Percentiles rank a stretch among this genome's conserved stretches.
phyloP scores from a whole-genome alignment of 2,797 vertebrate species.

The Melanotaenia pygmaea region DNA sequence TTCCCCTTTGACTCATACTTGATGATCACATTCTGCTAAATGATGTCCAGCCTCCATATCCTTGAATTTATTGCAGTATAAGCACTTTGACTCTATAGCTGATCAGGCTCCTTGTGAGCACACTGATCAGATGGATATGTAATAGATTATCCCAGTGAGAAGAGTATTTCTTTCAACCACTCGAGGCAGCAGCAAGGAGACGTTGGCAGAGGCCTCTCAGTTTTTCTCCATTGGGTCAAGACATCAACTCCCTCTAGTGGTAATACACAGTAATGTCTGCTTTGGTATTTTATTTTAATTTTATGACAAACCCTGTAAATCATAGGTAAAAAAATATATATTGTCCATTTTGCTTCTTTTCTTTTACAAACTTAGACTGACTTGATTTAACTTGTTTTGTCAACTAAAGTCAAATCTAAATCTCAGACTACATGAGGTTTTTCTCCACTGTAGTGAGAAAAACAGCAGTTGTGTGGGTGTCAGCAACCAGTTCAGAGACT shows the following conservation, averaged over 20 bases:
- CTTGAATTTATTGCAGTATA: background rate
- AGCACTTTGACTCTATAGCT: background rate
- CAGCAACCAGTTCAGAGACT: background rate
- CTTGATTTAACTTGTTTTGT: background rate
- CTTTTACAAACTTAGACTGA: background rate
- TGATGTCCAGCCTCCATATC: background rate
- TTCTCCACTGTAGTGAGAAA: background rate
- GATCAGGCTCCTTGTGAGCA: background rate
- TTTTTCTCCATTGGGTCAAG: constrained; percentile 36
- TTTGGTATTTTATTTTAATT: background rate
- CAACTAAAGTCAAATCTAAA: background rate
- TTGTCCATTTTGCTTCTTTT: background rate
- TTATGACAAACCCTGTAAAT: background rate
- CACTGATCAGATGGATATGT: constrained; percentile 26
- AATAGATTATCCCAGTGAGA: constrained; percentile 29
- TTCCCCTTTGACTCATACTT: constrained; percentile 3
- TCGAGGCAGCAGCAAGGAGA: constrained; percentile 55
- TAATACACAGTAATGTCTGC: constrained; percentile 18
- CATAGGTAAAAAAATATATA: background rate
- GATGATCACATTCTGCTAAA: background rate
- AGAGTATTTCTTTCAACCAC: constrained; percentile 14
- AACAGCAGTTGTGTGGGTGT: background rate
- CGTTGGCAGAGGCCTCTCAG: constrained; percentile 54
- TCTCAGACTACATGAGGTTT: background rate
- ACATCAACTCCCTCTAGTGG: constrained; percentile 71